Base-by-base conservation (phyloP, 1,140 invertebrate genomes). In the Bicyclus anynana region DNA sequence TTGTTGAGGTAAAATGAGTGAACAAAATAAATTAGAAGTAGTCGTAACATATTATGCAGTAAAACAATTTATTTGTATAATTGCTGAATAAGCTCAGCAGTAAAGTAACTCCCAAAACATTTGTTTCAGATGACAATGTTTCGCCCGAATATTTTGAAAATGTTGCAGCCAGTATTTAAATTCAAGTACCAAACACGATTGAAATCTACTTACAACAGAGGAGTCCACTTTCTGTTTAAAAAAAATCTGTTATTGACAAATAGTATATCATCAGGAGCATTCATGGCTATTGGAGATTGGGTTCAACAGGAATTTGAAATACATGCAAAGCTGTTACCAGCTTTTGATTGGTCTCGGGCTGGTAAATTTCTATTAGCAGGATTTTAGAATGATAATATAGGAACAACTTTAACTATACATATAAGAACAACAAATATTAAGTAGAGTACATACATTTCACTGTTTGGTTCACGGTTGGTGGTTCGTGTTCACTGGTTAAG, bases 211-310 rank as follows among this genome's bases (percentile, higher is more conserved):
- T 77, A 76, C 62, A 58, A 70, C 21, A 56, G 80, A 27, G 74
- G 82, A 7, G 62, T 83, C 2, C 57, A 71, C 49, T 72, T 76
- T 20, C 69, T 90, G 48, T 92, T 92, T 76, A 92, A 92, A 37
- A 93, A 92, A 73, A 93, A 94, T 71, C 72, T 94, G 20, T 74
- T 94, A n/a, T 9, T 91, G 0, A 94, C 93, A 12, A 94, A 94
- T 68, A 91, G 92, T 13, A 72, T 93, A 1, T 92, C 91, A n/a
- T 93, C 92, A 27, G 93, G 93, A 0, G 58, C 91, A 2, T 90
- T 94, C 59, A 94, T 94, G 93, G 90, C 89, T 9, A 59, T 91
- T n/a, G 93, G 92, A 23, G 94, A 94, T 78, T 60, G 90, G 2
- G 82, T 92, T 17, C 91, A 93, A 48, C 93, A 94, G 72, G 90